These are phyloP conservation scores for Trissolcus basalis DNA, from an alignment of 1,140 invertebrate genomes.

Conservation along the genomic window DNA sequence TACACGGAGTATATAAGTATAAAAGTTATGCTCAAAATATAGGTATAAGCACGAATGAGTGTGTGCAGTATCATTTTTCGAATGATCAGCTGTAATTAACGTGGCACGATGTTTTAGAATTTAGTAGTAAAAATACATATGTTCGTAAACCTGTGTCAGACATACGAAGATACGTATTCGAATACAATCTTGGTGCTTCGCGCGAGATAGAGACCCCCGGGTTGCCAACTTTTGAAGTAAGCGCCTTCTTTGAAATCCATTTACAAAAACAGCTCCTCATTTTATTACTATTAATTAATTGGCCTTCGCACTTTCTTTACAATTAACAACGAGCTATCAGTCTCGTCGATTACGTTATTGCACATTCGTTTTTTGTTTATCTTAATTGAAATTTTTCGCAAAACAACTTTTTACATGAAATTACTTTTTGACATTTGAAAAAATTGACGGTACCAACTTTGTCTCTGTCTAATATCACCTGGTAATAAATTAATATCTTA, in stretches of 20 bases:
- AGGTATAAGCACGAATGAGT: slow-evolving; percentile 58
- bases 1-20: slow-evolving; percentile 60
- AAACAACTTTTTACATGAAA: slow-evolving; percentile 2
- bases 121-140: slow-evolving; percentile 57
- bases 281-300: not conserved
- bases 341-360: slow-evolving; percentile 25
- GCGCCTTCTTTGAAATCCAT: not conserved
- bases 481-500: too few relatives aligned
- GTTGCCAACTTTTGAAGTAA: slow-evolving; percentile 15
- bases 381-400: not conserved
- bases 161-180: slow-evolving; percentile 55
- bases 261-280: not conserved
- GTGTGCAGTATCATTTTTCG: slow-evolving; percentile 56
- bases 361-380: slow-evolving; percentile 23
- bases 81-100: slow-evolving; percentile 50
- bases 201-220: slow-evolving; percentile 12
- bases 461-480: not conserved
- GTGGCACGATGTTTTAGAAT: slow-evolving; percentile 59
- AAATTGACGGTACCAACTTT: not conserved
- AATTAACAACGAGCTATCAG: slow-evolving; percentile 1
- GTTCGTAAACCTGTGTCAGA: slow-evolving; percentile 50
- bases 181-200: slow-evolving; percentile 53
- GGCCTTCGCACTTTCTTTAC: slow-evolving; percentile 24
- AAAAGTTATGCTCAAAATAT: slow-evolving; percentile 59
- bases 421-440: not conserved